A percentile compares a stretch with the other conserved stretches of the same genome.
Conservation (phyloP, 2,888 invertebrate species). For the Epinotia ramella region DNA sequence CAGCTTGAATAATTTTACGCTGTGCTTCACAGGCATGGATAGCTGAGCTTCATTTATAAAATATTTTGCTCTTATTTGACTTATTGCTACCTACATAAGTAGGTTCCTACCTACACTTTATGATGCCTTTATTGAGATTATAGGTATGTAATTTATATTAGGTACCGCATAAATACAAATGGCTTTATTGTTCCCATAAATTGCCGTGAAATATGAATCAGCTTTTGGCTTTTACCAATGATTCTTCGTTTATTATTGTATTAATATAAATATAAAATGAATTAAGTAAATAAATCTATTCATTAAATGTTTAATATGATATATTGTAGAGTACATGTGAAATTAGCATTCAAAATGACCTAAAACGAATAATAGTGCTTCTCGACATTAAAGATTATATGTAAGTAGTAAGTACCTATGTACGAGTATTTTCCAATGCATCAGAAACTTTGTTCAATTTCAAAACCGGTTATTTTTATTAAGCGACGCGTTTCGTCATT, state of each 20-base stretch:
- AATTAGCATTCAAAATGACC: neutral
- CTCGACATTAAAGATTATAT: neutral
- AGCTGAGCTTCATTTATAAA: neutral
- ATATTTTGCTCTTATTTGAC: constrained; percentile 3
- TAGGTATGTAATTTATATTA: neutral
- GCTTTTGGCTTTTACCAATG: neutral
- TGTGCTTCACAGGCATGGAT: constrained; percentile 7
- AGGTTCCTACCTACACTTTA: neutral
- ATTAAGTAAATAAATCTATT: neutral
- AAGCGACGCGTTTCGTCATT: neutral
- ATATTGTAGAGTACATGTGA: neutral
- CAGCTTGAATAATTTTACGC: constrained; percentile 19
- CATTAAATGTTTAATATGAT: neutral
- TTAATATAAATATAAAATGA: too few species aligned
- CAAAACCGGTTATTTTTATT: neutral
- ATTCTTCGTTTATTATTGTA: too few species aligned
- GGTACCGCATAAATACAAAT: neutral
- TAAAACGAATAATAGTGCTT: neutral
- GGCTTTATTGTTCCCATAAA: neutral
- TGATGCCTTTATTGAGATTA: neutral
- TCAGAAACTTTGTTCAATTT: neutral
- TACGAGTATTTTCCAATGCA: neutral
- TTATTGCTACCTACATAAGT: neutral
- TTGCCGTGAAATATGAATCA: neutral
- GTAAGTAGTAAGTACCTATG: too few species aligned